Conservation (phyloP, 2,113 vertebrate species). For the Silurus asotus region DNA sequence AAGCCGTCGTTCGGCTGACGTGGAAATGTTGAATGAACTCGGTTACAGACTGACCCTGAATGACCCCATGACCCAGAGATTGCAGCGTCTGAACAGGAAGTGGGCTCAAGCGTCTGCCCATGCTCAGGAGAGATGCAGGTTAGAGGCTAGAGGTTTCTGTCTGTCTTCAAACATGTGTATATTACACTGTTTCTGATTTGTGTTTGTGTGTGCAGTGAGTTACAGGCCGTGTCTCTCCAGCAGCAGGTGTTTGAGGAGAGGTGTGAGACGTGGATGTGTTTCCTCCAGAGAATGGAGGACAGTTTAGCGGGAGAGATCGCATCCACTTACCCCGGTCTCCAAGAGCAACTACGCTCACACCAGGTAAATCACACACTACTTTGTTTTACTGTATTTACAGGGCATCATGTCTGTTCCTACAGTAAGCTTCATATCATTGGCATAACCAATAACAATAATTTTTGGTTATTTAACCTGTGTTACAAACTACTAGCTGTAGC, state of each 20-base stretch:
- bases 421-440: background rate
- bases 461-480: background rate
- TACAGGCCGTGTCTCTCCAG: slow-evolving; percentile 73
- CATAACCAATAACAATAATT: background rate
- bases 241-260: slow-evolving; percentile 79
- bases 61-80: slow-evolving; percentile 69
- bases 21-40: slow-evolving; percentile 84
- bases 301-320: slow-evolving; percentile 71
- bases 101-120: slow-evolving; percentile 76
- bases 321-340: slow-evolving; percentile 71
- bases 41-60: slow-evolving; percentile 77
- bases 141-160: background rate
- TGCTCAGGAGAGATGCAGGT: slow-evolving; percentile 85
- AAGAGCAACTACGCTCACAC: slow-evolving; percentile 81
- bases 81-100: slow-evolving; percentile 76
- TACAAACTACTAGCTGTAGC: background rate
- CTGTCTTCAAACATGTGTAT: background rate
- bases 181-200: background rate
- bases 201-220: slow-evolving; percentile 69
- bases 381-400: background rate
- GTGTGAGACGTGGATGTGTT: slow-evolving; percentile 84
- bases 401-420: background rate
- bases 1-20: slow-evolving; percentile 74
- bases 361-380: slow-evolving; percentile 70
- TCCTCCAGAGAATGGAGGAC: slow-evolving; percentile 84